phyloP scores from a whole-genome alignment of 2,888 invertebrate genomes.

The Scaptomyza reducta region DNA sequence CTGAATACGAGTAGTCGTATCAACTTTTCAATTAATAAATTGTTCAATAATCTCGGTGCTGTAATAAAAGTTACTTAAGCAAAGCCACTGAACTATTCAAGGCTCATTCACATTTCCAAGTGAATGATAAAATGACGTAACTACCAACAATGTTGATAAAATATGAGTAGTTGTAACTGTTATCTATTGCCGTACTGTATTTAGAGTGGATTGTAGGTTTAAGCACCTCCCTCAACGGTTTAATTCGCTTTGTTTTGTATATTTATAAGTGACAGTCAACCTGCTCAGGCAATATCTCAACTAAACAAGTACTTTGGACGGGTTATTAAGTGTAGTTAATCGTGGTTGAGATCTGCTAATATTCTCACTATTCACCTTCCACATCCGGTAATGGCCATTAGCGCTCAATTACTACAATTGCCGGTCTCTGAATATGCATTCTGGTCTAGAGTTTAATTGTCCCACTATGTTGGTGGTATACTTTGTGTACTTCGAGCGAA shows the following conservation, averaged over 20 bases:
- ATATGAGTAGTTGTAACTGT: not conserved
- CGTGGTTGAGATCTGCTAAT: constrained; percentile 15
- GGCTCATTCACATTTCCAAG: constrained; percentile 8
- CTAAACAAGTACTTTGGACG: constrained; percentile 25
- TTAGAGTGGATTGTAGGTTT: too few species aligned
- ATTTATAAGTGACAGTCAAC: constrained; percentile 26
- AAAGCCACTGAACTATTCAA: constrained; percentile 43
- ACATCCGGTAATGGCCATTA: constrained; percentile 55
- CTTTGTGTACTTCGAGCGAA: not conserved
- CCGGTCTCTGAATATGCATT: constrained; percentile 43
- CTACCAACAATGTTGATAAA: constrained; percentile 12
- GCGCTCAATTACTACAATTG: constrained; percentile 37
- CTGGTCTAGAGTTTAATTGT: constrained; percentile 15
- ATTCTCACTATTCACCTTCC: constrained; percentile 32
- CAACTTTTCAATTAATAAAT: constrained; percentile 7
- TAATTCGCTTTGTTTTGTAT: constrained; percentile 29
- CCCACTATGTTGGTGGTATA: constrained; percentile 1
- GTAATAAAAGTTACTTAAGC: constrained; percentile 11
- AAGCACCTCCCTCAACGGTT: constrained; percentile 18
- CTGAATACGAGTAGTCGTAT: not conserved
- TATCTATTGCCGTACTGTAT: too few species aligned
- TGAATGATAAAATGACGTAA: constrained; percentile 27
- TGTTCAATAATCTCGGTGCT: constrained; percentile 5
- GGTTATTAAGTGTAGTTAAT: constrained; percentile 39
- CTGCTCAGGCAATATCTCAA: constrained; percentile 13